Percentiles rank a stretch among this genome's conserved stretches.
phyloP scores from a whole-genome alignment of 2,113 vertebrate species.

The Paedocypris sp. region DNA sequence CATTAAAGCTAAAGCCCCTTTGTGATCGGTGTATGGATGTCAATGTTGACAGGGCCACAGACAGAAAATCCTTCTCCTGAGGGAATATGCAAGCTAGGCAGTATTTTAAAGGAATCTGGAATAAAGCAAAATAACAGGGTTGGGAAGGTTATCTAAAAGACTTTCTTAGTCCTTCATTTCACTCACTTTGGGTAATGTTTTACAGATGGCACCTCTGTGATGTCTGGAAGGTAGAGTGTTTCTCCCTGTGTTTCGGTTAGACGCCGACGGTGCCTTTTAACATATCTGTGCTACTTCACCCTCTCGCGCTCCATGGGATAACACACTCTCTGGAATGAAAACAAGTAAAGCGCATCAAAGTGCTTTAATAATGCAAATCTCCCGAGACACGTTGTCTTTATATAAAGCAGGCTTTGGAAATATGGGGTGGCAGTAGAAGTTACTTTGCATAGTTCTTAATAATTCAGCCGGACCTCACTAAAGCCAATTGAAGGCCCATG shows the following conservation, averaged over 20 bases:
- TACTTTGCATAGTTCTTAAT: neutral
- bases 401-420: constrained; percentile 46
- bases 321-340: constrained; percentile 54
- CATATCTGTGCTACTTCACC: constrained; percentile 40
- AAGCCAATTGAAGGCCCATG: too few relatives aligned
- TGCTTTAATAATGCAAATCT: constrained; percentile 60
- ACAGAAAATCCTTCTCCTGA: constrained; percentile 15
- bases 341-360: constrained; percentile 59
- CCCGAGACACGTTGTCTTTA: constrained; percentile 44
- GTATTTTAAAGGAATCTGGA: constrained; percentile 16
- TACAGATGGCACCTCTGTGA: constrained; percentile 41
- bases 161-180: constrained; percentile 7
- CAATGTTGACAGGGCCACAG: constrained; percentile 21
- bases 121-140: constrained; percentile 16
- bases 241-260: constrained; percentile 45
- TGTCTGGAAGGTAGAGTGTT: constrained; percentile 53
- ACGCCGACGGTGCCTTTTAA: constrained; percentile 43
- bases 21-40: constrained; percentile 13
- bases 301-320: constrained; percentile 40
- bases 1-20: constrained; percentile 9
- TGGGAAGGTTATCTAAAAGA: constrained; percentile 17
- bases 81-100: constrained; percentile 27
- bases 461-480: neutral
- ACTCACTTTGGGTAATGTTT: constrained; percentile 33
- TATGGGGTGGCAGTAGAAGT: constrained; percentile 42